Evolutionary conservation across 2,888 invertebrate species (phyloP), one percentile per base, ranked within the genome.

Genomic region (Cataglyphis altisquamis): DNA sequence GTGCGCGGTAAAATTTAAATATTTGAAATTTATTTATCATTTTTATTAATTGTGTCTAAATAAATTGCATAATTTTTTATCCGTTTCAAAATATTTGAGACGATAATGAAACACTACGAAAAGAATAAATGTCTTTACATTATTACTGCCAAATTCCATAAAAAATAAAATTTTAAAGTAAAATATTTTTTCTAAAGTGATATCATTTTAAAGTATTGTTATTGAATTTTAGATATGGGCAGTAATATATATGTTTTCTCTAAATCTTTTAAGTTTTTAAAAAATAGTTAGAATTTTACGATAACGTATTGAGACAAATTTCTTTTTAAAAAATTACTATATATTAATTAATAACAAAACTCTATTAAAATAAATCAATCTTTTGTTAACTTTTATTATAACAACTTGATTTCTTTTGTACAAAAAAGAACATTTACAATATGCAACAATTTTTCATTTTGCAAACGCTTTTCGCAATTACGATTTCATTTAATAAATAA

Each of bases 371-470:
- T 68, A 45, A 78, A 32, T 70, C 57, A 41, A 18, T 21, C n/a
- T 70, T 78, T 67, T n/a, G 6, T 3, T 78, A 68, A 60, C 57
- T 67, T 86, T 90, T 90, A 88, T 90, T 89, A 83, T 85, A 87
- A 88, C 82, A 88, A 90, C 80, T 82, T 87, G 80, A 75, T 88
- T 70, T 67, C 63, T 84, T 62, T 82, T 73, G 89, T 89, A 90
- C 84, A 90, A 90, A 90, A 89, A 87, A 85, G 80, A 63, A 88
- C 83, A 57, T 85, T 88, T 84, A 84, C 70, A 87, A 86, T 68
- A 74, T 68, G 64, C 74, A 88, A 88, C 57, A 87, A 87, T 41
- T 55, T 84, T 74, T 75, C n/a, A 81, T 77, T 67, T 74, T 78
- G 74, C 73, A 83, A 86, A 86, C 67, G 72, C 75, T n/a, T 52